Conservation (phyloP, 2,888 invertebrate genomes). For the Rhagophthalmus giganteus region DNA sequence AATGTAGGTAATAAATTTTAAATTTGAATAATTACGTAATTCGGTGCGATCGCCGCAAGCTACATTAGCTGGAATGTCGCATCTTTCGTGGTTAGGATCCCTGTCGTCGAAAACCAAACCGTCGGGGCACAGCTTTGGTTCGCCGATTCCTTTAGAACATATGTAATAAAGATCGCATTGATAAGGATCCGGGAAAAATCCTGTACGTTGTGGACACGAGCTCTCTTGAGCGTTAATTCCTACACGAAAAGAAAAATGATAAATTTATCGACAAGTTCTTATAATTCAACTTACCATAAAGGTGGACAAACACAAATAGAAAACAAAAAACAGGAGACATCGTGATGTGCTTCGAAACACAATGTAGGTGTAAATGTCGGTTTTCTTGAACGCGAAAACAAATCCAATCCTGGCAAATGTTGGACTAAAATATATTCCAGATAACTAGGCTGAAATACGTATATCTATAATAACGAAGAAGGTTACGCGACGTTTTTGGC, state of each 20-base stretch:
- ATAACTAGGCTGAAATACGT: conserved; percentile 10
- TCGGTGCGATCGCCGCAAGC: conserved; percentile 75
- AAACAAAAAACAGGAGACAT: conserved; percentile 7
- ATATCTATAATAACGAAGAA: conserved; percentile 17
- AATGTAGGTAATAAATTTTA: too few species aligned
- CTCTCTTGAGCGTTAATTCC: conserved; percentile 53
- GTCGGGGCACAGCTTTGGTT: conserved; percentile 73
- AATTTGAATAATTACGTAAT: conserved; percentile 62
- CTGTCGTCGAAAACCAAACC: conserved; percentile 76
- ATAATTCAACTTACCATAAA: conserved; percentile 15
- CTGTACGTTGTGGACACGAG: conserved; percentile 71
- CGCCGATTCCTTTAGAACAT: conserved; percentile 67
- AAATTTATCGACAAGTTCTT: background rate
- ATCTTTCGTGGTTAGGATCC: conserved; percentile 71
- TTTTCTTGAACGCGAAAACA: conserved; percentile 4
- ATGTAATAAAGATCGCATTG: conserved; percentile 81
- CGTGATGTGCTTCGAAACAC: conserved; percentile 9
- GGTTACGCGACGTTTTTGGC: conserved; percentile 17
- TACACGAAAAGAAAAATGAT: conserved; percentile 1
- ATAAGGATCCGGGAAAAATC: conserved; percentile 73
- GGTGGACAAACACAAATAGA: conserved; percentile 3
- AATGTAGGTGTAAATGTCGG: background rate
- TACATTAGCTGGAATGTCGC: conserved; percentile 77
- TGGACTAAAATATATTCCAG: conserved; percentile 14
- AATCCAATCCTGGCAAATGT: conserved; percentile 14